These are phyloP conservation scores for Terebella lapidaria DNA, from an alignment of 2,888 invertebrate species.

Conservation along the genomic window DNA sequence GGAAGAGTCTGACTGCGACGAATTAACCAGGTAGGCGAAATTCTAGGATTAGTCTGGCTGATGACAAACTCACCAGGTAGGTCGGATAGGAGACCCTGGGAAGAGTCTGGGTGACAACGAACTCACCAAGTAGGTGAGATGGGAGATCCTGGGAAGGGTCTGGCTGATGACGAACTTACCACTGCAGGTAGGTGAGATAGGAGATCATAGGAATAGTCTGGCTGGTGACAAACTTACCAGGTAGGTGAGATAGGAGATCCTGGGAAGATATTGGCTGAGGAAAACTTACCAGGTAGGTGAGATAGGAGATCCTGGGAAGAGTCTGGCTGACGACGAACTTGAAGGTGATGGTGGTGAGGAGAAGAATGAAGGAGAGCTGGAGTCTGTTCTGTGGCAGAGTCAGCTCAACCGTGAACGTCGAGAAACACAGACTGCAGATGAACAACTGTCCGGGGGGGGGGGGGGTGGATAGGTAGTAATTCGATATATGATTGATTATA, in stretches of 20 bases:
- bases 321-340: conserved; percentile 35
- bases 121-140: conserved; percentile 19
- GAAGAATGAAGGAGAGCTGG: conserved; percentile 32
- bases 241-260: too few species aligned
- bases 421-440: conserved; percentile 31
- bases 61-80: background rate
- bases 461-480: too few species aligned
- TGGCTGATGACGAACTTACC: too few species aligned
- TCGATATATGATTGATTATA: too few species aligned
- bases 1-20: background rate
- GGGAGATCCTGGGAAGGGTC: conserved; percentile 17
- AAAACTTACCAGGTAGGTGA: conserved; percentile 29
- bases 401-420: conserved; percentile 31
- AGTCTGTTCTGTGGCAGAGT: conserved; percentile 31
- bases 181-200: too few species aligned
- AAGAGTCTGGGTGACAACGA: conserved; percentile 17
- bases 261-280: too few species aligned
- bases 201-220: too few species aligned
- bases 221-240: too few species aligned
- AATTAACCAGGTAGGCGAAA: background rate
- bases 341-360: conserved; percentile 33
- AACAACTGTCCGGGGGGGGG: conserved; percentile 28
- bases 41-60: background rate
- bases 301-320: conserved; percentile 32
- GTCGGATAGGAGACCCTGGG: conserved; percentile 17